These are phyloP conservation scores for Tyria jacobaeae DNA, from an alignment of 2,888 invertebrate species.

Conservation along the genomic window DNA sequence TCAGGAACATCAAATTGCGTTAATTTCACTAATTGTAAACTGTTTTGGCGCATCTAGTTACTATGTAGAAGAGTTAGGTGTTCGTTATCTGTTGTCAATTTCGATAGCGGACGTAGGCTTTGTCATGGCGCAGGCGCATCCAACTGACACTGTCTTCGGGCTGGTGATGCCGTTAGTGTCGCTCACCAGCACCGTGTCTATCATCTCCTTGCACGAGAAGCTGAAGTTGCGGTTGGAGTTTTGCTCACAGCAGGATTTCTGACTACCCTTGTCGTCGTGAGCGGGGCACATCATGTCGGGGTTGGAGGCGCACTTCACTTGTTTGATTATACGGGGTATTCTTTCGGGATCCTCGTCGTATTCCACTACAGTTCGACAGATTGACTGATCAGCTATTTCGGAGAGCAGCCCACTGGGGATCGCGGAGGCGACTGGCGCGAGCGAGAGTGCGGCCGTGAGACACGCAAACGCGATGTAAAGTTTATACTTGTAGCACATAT, in stretches of 20 bases:
- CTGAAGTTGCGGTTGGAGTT: neutral
- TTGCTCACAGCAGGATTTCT: constrained; percentile 30
- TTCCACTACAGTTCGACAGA: constrained; percentile 47
- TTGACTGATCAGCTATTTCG: constrained; percentile 26
- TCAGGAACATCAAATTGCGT: constrained; percentile 3
- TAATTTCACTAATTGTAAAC: neutral
- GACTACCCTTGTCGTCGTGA: constrained; percentile 9
- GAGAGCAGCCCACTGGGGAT: constrained; percentile 19
- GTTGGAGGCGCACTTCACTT: constrained; percentile 57
- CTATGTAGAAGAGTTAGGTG: neutral
- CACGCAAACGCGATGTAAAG: constrained; percentile 14
- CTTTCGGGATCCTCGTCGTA: constrained; percentile 55
- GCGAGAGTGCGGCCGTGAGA: constrained; percentile 17
- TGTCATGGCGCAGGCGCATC: constrained; percentile 43
- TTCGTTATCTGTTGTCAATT: neutral
- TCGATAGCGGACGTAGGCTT: constrained; percentile 22
- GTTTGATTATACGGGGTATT: constrained; percentile 64
- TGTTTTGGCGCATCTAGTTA: neutral
- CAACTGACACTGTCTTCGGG: constrained; percentile 34
- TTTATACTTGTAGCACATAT: constrained; percentile 6
- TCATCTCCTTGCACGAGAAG: constrained; percentile 40
- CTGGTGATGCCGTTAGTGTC: neutral
- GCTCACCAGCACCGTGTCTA: constrained; percentile 30
- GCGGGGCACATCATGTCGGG: constrained; percentile 42
- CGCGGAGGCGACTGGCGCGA: constrained; percentile 15